Evolutionary conservation across 2,113 vertebrate genomes (phyloP).

Genomic region (Meles meles): DNA sequence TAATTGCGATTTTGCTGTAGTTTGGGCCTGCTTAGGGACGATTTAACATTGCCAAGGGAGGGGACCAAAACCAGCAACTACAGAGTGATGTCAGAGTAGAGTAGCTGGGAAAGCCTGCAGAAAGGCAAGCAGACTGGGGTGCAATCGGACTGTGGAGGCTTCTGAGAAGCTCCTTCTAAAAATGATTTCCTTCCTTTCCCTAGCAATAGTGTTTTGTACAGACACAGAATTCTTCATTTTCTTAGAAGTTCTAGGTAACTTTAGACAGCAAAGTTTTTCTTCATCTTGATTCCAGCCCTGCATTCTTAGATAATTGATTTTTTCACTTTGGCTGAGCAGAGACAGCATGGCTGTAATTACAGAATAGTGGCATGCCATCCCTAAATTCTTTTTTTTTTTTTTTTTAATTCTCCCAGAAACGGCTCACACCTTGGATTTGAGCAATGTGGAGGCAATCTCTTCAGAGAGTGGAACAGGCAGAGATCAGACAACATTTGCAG

Average conservation of each 20-base stretch:
- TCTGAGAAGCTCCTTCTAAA: not conserved
- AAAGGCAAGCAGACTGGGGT: too few relatives aligned
- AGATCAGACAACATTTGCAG: not conserved
- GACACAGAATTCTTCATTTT: not conserved
- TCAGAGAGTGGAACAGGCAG: not conserved
- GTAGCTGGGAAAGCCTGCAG: accelerated
- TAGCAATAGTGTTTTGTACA: not conserved
- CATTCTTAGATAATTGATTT: conserved; percentile 65
- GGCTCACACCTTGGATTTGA: not conserved
- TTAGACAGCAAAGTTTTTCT: conserved; percentile 45
- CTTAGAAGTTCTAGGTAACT: not conserved
- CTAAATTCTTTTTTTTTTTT: not conserved
- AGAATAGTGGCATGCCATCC: conserved; percentile 11
- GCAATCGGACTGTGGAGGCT: accelerated
- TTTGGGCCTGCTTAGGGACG: too few relatives aligned
- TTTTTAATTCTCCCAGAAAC: not conserved
- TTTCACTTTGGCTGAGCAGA: conserved; percentile 48
- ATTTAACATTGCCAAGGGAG: not conserved
- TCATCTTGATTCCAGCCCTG: conserved; percentile 61
- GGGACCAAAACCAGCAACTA: accelerated
- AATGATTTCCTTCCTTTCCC: not conserved
- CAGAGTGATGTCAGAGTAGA: not conserved
- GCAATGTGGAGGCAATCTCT: not conserved
- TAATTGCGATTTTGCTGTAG: not conserved
- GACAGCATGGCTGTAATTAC: not conserved